These are phyloP conservation scores for Alviniconcha strummeri DNA, from an alignment of 2,888 invertebrate genomes.

Conservation along the genomic window DNA sequence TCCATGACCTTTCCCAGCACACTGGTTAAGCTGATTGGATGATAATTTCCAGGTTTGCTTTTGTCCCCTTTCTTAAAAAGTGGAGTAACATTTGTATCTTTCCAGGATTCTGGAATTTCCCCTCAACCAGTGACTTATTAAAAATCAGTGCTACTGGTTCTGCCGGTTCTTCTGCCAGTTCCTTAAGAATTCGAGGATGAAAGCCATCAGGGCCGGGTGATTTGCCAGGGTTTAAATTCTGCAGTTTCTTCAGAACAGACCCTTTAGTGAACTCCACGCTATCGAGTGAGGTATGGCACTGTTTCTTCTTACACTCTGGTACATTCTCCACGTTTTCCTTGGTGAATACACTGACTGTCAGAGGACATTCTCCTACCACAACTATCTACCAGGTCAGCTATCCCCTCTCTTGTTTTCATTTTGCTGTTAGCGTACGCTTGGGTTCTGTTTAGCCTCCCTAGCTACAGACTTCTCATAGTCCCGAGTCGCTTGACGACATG, in stretches of 20 bases:
- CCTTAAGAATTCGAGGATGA: neutral
- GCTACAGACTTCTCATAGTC: neutral
- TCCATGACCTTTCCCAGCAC: neutral
- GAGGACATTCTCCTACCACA: too few relatives aligned
- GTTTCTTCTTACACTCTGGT: neutral
- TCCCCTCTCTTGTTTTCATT: too few relatives aligned
- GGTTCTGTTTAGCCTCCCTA: neutral
- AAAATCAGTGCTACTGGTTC: neutral
- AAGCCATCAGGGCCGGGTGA: neutral
- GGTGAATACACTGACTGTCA: neutral
- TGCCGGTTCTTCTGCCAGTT: neutral
- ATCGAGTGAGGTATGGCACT: neutral
- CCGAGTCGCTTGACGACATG: neutral
- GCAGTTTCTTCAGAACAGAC: neutral
- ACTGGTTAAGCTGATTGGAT: neutral
- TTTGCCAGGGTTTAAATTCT: neutral
- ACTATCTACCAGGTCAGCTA: too few relatives aligned
- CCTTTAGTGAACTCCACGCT: neutral
- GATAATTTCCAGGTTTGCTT: neutral
- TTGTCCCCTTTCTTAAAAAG: neutral
- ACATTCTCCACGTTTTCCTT: neutral
- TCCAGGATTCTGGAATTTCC: neutral
- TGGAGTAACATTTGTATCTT: neutral
- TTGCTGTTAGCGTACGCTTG: neutral
- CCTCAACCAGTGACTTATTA: neutral